Percentiles rank a stretch among this genome's conserved stretches.
phyloP scores from a whole-genome alignment of 2,888 invertebrate genomes.

The Drosophila dives region DNA sequence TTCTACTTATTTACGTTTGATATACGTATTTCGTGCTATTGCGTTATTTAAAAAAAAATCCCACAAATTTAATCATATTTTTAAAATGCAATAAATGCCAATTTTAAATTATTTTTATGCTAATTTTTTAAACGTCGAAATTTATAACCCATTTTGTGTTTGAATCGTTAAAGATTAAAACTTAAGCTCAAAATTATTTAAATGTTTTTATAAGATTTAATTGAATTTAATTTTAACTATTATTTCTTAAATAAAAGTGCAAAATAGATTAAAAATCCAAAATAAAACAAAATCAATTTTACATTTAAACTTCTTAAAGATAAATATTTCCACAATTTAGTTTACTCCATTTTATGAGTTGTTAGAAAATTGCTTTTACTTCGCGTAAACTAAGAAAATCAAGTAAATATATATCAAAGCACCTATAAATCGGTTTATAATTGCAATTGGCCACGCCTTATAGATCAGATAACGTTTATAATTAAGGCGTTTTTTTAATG shows the following conservation, averaged over 20 bases:
- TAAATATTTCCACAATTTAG: neutral
- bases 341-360: neutral
- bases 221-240: too few species aligned
- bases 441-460: constrained; percentile 18
- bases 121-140: neutral
- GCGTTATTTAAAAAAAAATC: constrained; percentile 4
- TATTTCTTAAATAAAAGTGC: too few species aligned
- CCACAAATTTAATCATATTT: neutral
- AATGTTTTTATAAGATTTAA: too few species aligned
- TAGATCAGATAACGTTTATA: constrained; percentile 16
- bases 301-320: too few species aligned
- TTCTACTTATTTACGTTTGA: neutral
- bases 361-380: neutral
- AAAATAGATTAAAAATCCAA: too few species aligned
- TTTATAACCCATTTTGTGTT: too few species aligned
- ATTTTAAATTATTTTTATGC: neutral
- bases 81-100: neutral
- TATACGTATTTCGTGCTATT: neutral
- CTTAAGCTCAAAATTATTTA: too few species aligned
- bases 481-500: constrained; percentile 2
- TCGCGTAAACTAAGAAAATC: neutral
- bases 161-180: too few species aligned
- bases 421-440: constrained; percentile 33
- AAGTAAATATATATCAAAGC: too few species aligned
- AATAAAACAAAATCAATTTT: too few species aligned